Evolutionary conservation across 2,797 vertebrate species (phyloP).

Genomic region (Vultur gryphus): DNA sequence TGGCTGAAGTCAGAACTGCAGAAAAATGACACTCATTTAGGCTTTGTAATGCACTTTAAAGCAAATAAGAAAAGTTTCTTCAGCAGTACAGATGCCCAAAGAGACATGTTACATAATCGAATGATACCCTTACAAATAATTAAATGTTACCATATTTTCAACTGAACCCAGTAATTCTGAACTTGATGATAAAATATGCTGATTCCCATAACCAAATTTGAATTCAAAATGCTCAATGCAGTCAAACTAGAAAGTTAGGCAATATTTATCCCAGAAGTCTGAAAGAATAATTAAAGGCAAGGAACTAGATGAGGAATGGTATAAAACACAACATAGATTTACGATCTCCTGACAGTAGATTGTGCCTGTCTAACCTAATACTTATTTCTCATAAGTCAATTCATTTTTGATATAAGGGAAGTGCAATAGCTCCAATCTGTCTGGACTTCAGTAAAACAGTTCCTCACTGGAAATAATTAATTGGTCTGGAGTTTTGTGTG

Average conservation of each 20-base stretch:
- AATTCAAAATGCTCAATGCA: background rate
- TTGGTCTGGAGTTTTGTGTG: background rate
- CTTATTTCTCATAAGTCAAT: background rate
- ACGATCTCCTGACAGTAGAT: background rate
- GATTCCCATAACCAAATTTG: background rate
- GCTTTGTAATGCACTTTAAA: background rate
- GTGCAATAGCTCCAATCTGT: background rate
- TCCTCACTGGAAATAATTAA: background rate
- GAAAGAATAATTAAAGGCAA: background rate
- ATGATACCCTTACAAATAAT: background rate
- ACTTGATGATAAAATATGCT: background rate
- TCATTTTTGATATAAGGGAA: background rate
- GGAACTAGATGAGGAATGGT: background rate
- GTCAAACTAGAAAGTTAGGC: background rate
- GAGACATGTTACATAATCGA: background rate
- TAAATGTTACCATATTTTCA: background rate
- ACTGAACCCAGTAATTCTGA: background rate
- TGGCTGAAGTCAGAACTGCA: background rate
- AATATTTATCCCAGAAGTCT: background rate
- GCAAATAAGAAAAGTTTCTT: background rate
- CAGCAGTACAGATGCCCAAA: background rate
- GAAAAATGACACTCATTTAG: background rate
- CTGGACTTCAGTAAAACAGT: background rate
- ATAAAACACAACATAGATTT: background rate
- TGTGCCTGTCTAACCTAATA: background rate